Base-by-base conservation (phyloP, 2,888 invertebrate genomes). In the Ischnus inquisitorius region DNA sequence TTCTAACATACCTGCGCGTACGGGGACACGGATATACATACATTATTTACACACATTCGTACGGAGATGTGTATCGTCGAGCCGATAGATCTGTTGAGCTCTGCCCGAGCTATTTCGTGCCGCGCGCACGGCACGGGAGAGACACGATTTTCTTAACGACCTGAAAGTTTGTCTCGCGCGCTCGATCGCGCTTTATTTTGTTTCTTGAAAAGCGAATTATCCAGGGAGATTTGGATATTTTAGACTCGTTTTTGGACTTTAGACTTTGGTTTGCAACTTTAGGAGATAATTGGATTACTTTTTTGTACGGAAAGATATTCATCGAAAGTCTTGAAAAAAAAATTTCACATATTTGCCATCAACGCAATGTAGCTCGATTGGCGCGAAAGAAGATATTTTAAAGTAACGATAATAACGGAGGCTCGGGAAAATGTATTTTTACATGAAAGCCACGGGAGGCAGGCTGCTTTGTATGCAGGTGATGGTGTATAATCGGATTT, bases 1-100 rank as follows among this genome's bases (percentile, higher is more conserved):
- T 79, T 83, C 69, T 75, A 25, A 28, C 48, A 28, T 60, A 68
- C 39, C n/a, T 48, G 68, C 41, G 14, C 48, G 22, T 16, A 14
- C 28, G 48, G 34, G 39, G 34, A 62, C 62, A n/a, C 16, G 25
- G 22, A 39, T 34, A 34, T 34, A 34, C 34, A 34, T 34, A 34
- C 8, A 34, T 34, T 34, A 34, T 34, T 34, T 5, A 34, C 34
- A 34, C 34, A 34, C 34, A 34, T 34, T 34, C 34, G 1, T 34
- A 34, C n/a, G n/a, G 0, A 48, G n/a, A 16, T 48, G 6, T 16
- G 5, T n/a, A 48, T 48, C 48, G 3, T 48, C 1, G 48, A 48
- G 6, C n/a, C 48, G 4, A 48, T 48, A 16, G 48, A 48, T n/a
- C 6, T 0, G 14, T 41, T 3, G 41, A n/a, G 14, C 43, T 14